Base-by-base conservation (phyloP, 2,888 invertebrate species). In the Oscheius sp. region DNA sequence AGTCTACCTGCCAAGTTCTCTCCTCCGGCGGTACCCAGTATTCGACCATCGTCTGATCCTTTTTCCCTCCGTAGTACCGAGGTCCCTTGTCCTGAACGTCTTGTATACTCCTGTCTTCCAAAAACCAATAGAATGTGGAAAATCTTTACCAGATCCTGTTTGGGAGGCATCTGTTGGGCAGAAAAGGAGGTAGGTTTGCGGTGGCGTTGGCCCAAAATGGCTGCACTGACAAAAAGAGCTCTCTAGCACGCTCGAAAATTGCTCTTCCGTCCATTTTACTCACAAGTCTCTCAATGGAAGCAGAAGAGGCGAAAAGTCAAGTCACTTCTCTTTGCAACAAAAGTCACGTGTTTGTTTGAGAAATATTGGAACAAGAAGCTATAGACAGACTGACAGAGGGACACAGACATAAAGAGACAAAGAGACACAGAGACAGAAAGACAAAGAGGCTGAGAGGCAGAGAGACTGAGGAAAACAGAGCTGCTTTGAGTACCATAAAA, bases 21-120 rank as follows among this genome's bases (percentile, higher is more conserved):
- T 80, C 78, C 60, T 81, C 80, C 13, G 79, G 80, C 32, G 80
- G 80, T 1, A 75, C 75, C 80, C 80, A 81, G 42, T 81, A 76
- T 37, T 81, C 80, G 7, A 78, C 76, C 76, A 78, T 78, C 13
- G 76, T 76, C 42, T 21, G 37, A 11, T 70, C 70, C 21, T 50
- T 57, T 32, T 55, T 42, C 47, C 57, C 57, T 5, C 57, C 70
- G 21, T 57, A 47, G 33, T 37, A 70, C 7, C 57, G 57, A n/a
- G 47, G 70, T 48, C 37, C 58, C 21, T 70, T 70, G 3, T 70
- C 58, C 70, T 70, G 58, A 70, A 59, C 42, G 48, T 21, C 21
- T 55, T 11, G n/a, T 2, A 29, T 11, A 58, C 11, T 29, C 11
- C 32, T 7, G 29, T 21, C 58, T 58, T n/a, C 2, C 5, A 58